Evolutionary conservation across 2,113 vertebrate genomes (phyloP), one percentile per base, ranked within the genome.

Genomic region (Talpa occidentalis): DNA sequence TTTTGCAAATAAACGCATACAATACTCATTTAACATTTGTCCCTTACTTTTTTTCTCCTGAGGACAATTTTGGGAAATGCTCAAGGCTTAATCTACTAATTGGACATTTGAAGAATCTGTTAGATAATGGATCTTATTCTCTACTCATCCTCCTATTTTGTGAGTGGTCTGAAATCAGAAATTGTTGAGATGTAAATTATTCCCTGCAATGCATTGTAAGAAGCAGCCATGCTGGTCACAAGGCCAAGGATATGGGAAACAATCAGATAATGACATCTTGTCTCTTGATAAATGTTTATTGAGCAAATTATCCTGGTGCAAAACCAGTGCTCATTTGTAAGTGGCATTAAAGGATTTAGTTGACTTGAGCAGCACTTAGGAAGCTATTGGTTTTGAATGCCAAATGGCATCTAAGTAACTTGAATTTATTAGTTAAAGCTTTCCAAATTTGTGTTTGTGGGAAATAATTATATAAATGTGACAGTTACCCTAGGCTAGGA

Each of bases 1-100:
- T 62, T 95, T 91, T 94, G 60, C 83, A 94, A 94, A 86, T 62
- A 93, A 69, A 79, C 47, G 73, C 17, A 59, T 26, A 37, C 56
- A 54, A 21, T 35, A 47, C 24, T 87, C 56, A 89, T 40, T 89
- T 91, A 84, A 80, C 90, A 52, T 95, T 59, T 64, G 24, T 28
- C 76, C 67, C 6, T 64, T 22, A 69, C 16, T 42, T 47, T 47
- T 73, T 73, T 90, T 93, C 90, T 83, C 35, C 60, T 64, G 62
- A 4, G 76, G 66, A 60, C 83, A 94, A 87, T 72, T 35, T 94
- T 60, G 5, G 40, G n/a, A 94, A 90, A 72, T 80, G 44, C n/a
- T 83, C 52, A 87, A 93, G 66, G 42, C 17, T 89, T 66, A 95
- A 70, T 87, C 70, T 92, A 66, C 35, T 54, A 67, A 89, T 35